Base-by-base conservation (phyloP, 2,888 invertebrate species). In the Cryptocephalus primarius region DNA sequence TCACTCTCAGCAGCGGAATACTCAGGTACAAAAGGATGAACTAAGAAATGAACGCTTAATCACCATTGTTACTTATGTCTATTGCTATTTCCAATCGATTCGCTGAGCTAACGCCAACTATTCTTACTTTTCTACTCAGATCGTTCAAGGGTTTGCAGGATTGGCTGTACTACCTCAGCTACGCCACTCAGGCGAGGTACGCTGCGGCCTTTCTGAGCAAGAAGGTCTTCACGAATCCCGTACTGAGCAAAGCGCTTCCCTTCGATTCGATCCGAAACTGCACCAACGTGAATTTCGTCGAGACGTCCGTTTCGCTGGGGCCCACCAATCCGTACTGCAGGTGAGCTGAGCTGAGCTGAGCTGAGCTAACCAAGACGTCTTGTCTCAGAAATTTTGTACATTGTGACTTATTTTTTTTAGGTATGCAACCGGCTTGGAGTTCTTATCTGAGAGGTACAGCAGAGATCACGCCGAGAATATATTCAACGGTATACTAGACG, bases 151-250 rank as follows among this genome's bases (percentile, higher is more conserved):
- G 86, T 10, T 75, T 85, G 48, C 85, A 88, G 57, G 85, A 88
- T 36, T 89, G 88, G 87, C 70, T 89, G 3, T 83, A 82, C 66
- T 88, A 88, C 64, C 67, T 86, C 34, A 86, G 87, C 0, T 89
- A 86, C 65, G 78, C 82, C 9, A 84, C 85, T 0, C 87, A 89
- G 67, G 80, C 84, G 0, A 78, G 88, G 8, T 91, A 89, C 66
- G 85, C 85, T 0, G 82, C 87, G 0, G 82, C 86, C 1, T 78
- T 83, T 61, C 72, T 90, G 12, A 83, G 84, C 62, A 75, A 83
- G 43, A 83, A 80, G 63, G 73, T 86, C 8, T 88, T 88, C 65
- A 74, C 68, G 8, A 57, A 75, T 46, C 73, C 77, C 40, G 68
- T 74, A 33, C 61, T 75, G 50, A 70, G 77, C 69, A 74, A 76